These are phyloP conservation scores for Baronia brevicornis DNA, from an alignment of 2,888 invertebrate genomes.

Conservation along the genomic window DNA sequence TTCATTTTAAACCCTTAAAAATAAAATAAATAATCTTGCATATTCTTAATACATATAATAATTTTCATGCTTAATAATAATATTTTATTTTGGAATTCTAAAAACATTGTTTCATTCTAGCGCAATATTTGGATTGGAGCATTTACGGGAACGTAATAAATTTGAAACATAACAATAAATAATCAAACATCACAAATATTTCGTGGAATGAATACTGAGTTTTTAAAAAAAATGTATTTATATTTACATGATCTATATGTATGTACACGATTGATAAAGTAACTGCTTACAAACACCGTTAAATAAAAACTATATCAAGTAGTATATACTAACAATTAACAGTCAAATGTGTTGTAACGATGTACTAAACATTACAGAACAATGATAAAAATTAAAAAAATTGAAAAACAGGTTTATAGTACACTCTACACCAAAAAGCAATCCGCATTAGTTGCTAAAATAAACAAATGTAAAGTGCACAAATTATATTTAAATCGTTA, in stretches of 20 bases:
- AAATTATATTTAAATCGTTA: too few species aligned
- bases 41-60: conserved; percentile 2
- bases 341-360: too few species aligned
- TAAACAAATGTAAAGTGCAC: too few species aligned
- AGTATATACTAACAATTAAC: too few species aligned
- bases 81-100: background rate
- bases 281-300: conserved; percentile 5
- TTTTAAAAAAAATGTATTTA: conserved; percentile 2
- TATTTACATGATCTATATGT: conserved; percentile 13
- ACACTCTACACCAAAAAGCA: too few species aligned
- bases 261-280: conserved; percentile 7
- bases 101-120: conserved; percentile 7
- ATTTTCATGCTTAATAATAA: background rate
- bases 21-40: conserved; percentile 4
- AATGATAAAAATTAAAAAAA: too few species aligned
- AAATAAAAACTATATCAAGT: conserved; percentile 1
- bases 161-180: conserved; percentile 11
- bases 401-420: too few species aligned
- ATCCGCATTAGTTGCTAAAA: too few species aligned
- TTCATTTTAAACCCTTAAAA: conserved; percentile 2
- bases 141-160: background rate
- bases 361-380: too few species aligned
- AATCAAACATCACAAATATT: conserved; percentile 6
- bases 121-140: conserved; percentile 13
- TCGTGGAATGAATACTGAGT: conserved; percentile 14